Base-by-base conservation (phyloP, 2,888 invertebrate genomes). In the Papilio demoleus region DNA sequence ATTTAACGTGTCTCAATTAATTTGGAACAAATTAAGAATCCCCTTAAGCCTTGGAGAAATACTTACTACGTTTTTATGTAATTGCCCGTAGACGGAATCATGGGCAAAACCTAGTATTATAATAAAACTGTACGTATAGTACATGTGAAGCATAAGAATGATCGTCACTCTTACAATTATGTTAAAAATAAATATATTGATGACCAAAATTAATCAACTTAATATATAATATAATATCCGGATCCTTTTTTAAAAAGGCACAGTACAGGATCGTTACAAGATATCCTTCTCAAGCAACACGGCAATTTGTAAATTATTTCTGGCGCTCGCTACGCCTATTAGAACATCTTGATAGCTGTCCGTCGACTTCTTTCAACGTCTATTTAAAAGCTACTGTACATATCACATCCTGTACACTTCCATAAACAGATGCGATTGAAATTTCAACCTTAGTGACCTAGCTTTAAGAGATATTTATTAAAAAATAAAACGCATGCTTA, bases 331-430 rank as follows among this genome's bases (percentile, higher is more conserved):
- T 85, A 88, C 88, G 89, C 89, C 90, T 92, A 92, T 92, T 92
- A 92, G 91, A 82, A 86, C 83, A 82, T 86, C 91, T 88, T 91
- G 92, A 92, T 90, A 85, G 88, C 85, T 88, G 88, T 82, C 91
- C 85, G 90, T 90, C 88, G 82, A 86, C 85, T 89, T 90, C 91
- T 92, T 91, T 92, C 92, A 91, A 83, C 92, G 75, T 91, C 87
- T 91, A 90, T 92, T 92, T 92, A 90, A 92, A 90, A 90, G 88
- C 88, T 79, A 84, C 84, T 76, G 80, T 77, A 80, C 75, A 12
- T 72, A 76, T 74, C 70, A 74, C 24, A 56, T 12, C 36, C 62
- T 24, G 65, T 71, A 31, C 66, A 58, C 42, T 67, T 62, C 60
- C 3, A 58, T 34, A 59, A 71, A 31, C 24, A 60, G 42, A 69